These are phyloP conservation scores for Meandrina meandrites DNA, from an alignment of 92 coral and sea anemone species.

Conservation along the genomic window DNA sequence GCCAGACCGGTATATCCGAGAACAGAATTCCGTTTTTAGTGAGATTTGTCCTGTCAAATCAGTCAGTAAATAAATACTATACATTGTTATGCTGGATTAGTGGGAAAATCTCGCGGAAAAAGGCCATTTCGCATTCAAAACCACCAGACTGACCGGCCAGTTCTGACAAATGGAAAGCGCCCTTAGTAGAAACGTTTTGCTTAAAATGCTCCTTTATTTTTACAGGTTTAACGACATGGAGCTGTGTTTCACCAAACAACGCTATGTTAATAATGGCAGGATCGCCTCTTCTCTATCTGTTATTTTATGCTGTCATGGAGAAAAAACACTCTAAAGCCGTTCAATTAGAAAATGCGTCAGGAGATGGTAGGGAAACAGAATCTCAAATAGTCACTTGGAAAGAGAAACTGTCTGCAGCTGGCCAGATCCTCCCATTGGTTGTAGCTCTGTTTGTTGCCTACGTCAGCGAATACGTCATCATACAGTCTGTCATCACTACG, in stretches of 20 bases:
- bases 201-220: not conserved
- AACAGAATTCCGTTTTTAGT: too few species aligned
- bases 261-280: conserved; percentile 91
- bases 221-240: conserved; percentile 84
- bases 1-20: too few species aligned
- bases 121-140: too few species aligned
- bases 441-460: conserved; percentile 77
- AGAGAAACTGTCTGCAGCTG: conserved; percentile 74
- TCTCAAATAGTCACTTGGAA: conserved; percentile 61
- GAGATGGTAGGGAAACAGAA: not conserved
- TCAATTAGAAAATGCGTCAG: not conserved
- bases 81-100: too few species aligned
- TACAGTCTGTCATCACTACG: conserved; percentile 86
- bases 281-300: conserved; percentile 75
- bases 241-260: conserved; percentile 76
- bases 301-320: conserved; percentile 80
- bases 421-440: conserved; percentile 68
- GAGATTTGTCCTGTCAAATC: too few species aligned
- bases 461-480: conserved; percentile 85
- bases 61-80: too few species aligned
- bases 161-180: too few species aligned
- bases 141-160: too few species aligned
- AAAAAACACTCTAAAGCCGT: conserved; percentile 54
- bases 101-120: too few species aligned
- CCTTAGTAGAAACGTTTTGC: too few species aligned